Percentiles rank a stretch among this genome's conserved stretches.
These are phyloP conservation scores for Phymatocera aterrima DNA, from an alignment of 2,888 invertebrate species.

Conservation along the genomic window DNA sequence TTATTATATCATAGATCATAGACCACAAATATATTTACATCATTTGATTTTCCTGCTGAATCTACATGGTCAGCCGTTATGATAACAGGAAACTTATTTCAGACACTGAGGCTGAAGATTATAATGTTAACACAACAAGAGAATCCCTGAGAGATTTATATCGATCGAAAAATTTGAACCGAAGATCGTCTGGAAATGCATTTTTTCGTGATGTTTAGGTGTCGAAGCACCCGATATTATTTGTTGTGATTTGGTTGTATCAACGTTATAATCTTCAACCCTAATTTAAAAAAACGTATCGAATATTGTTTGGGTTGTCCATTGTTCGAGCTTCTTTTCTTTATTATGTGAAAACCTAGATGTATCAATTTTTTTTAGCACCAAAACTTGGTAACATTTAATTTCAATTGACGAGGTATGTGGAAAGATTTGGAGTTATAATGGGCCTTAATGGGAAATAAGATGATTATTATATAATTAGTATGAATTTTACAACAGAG, in stretches of 20 bases:
- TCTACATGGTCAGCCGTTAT: neutral
- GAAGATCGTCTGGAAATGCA: too few relatives aligned
- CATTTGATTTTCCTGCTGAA: neutral
- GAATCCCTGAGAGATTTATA: too few relatives aligned
- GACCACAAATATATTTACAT: conserved; percentile 32
- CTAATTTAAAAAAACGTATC: neutral
- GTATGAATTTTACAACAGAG: neutral
- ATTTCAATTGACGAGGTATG: neutral
- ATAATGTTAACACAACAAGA: too few relatives aligned
- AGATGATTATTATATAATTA: neutral
- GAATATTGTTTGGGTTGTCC: neutral
- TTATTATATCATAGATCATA: conserved; percentile 21
- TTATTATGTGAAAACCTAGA: neutral
- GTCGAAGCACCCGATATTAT: too few relatives aligned
- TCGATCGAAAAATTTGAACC: too few relatives aligned
- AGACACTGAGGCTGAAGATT: too few relatives aligned
- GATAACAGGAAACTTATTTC: conserved; percentile 1
- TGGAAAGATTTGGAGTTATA: neutral
- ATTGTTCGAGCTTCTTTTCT: neutral
- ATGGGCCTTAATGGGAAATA: neutral
- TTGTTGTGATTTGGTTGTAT: too few relatives aligned
- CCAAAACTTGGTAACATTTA: conserved; percentile 11
- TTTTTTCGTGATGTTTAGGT: too few relatives aligned
- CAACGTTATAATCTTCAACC: too few relatives aligned
- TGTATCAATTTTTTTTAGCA: conserved; percentile 10